A percentile compares a stretch with the other conserved stretches of the same genome.
These are phyloP conservation scores for Perca fluviatilis DNA, from an alignment of 2,113 vertebrate genomes.

Conservation along the genomic window DNA sequence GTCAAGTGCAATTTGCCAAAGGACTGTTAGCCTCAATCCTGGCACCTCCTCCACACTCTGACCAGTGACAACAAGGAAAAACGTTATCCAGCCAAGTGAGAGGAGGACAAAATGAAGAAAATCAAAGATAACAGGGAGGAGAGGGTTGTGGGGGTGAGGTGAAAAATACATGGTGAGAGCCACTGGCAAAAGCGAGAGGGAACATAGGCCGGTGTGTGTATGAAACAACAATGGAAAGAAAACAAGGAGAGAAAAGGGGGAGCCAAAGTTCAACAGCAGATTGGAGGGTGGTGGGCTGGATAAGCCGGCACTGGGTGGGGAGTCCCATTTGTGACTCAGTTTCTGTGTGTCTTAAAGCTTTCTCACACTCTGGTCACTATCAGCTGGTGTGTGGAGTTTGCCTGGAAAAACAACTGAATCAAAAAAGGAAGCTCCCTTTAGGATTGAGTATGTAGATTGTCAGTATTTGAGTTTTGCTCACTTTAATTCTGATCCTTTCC, in stretches of 20 bases:
- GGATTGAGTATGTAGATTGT: neutral
- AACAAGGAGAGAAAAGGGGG: constrained; percentile 22
- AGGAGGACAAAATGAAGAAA: constrained; percentile 6
- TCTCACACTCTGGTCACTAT: constrained; percentile 51
- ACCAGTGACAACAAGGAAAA: constrained; percentile 46
- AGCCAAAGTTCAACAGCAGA: constrained; percentile 63
- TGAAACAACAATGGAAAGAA: constrained; percentile 65
- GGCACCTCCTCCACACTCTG: constrained; percentile 51
- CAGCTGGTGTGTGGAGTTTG: constrained; percentile 13
- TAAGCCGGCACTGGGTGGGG: constrained; percentile 34
- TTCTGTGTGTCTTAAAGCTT: constrained; percentile 36
- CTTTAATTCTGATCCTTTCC: constrained; percentile 14
- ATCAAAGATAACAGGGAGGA: constrained; percentile 28
- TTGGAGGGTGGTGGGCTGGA: constrained; percentile 43
- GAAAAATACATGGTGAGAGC: constrained; percentile 42
- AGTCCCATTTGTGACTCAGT: constrained; percentile 49
- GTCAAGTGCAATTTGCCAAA: constrained; percentile 59
- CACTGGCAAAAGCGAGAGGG: constrained; percentile 24
- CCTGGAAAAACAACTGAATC: constrained; percentile 49
- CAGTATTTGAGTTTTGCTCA: neutral
- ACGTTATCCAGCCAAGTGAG: constrained; percentile 13
- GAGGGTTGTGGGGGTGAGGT: neutral
- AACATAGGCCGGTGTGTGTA: constrained; percentile 23
- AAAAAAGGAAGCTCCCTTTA: constrained; percentile 14
- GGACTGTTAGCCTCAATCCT: constrained; percentile 56